These are phyloP conservation scores for Amia ocellicauda DNA, from an alignment of 2,113 vertebrate genomes.

Conservation along the genomic window DNA sequence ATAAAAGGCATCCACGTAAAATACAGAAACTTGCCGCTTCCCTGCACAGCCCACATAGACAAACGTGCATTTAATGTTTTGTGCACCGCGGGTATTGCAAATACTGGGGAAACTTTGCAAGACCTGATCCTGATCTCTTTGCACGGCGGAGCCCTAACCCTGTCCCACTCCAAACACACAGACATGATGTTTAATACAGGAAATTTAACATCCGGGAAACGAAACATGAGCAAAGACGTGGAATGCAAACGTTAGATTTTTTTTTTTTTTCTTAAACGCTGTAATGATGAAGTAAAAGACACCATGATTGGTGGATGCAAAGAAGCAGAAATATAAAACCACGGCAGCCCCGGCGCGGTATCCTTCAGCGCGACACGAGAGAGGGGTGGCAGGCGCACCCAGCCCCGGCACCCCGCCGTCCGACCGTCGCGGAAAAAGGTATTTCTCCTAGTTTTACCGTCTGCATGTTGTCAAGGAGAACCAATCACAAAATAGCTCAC, in stretches of 20 bases:
- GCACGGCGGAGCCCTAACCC: not conserved
- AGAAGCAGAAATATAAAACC: slow-evolving; percentile 56
- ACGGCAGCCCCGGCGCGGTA: slow-evolving; percentile 41
- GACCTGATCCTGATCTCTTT: not conserved
- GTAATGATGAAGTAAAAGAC: slow-evolving; percentile 58
- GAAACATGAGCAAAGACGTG: slow-evolving; percentile 66
- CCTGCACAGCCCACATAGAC: too few species aligned
- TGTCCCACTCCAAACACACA: slow-evolving; percentile 18
- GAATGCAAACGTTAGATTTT: slow-evolving; percentile 51
- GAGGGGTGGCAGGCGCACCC: slow-evolving; percentile 31
- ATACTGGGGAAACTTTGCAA: not conserved
- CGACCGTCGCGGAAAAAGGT: slow-evolving; percentile 12
- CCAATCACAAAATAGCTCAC: slow-evolving; percentile 59
- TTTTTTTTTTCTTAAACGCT: slow-evolving; percentile 50
- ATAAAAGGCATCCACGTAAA: too few species aligned
- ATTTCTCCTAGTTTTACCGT: slow-evolving; percentile 38
- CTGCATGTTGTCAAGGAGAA: slow-evolving; percentile 35
- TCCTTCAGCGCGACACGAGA: slow-evolving; percentile 37
- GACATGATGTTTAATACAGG: slow-evolving; percentile 34
- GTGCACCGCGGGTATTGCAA: too few species aligned
- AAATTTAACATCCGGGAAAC: slow-evolving; percentile 73
- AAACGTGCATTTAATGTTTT: too few species aligned
- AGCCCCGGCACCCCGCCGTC: not conserved
- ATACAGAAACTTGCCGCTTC: too few species aligned
- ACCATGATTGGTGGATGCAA: slow-evolving; percentile 64